These are phyloP conservation scores for Saccopteryx bilineata DNA, from an alignment of 2,113 vertebrate genomes.

Conservation along the genomic window DNA sequence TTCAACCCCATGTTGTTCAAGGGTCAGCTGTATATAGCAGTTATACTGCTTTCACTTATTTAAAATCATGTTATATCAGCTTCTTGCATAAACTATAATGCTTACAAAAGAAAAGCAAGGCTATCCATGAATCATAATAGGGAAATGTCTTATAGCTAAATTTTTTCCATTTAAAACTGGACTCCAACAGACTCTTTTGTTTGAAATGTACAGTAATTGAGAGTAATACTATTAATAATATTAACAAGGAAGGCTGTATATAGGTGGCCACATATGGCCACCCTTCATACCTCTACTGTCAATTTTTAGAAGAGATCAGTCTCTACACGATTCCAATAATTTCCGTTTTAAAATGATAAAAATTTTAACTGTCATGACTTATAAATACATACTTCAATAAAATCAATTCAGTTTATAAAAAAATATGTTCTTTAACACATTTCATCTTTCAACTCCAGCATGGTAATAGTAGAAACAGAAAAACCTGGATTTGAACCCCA, in stretches of 20 bases:
- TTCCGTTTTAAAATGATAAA: conserved; percentile 33
- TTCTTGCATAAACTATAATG: conserved; percentile 8
- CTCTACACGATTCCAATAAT: neutral
- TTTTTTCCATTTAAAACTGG: conserved; percentile 38
- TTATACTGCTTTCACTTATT: neutral
- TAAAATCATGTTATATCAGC: conserved; percentile 8
- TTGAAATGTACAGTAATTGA: conserved; percentile 19
- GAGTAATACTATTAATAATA: conserved; percentile 25
- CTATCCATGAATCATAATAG: conserved; percentile 2
- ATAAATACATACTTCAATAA: conserved; percentile 47
- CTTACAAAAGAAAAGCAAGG: conserved; percentile 30
- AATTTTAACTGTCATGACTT: conserved; percentile 7
- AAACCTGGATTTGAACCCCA: neutral
- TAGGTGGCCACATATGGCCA: neutral
- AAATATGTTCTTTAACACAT: neutral
- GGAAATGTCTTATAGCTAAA: conserved; percentile 27
- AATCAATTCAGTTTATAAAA: conserved; percentile 42
- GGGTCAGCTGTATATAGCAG: neutral
- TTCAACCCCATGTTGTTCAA: neutral
- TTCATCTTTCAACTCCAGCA: conserved; percentile 10
- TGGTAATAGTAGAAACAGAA: neutral
- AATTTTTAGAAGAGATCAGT: conserved; percentile 15
- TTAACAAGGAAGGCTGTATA: conserved; percentile 8
- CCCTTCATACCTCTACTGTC: neutral
- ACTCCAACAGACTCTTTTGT: neutral